A percentile compares a stretch with the other conserved stretches of the same genome.
phyloP scores from a whole-genome alignment of 2,113 vertebrate genomes.

The Pelusios castaneus region DNA sequence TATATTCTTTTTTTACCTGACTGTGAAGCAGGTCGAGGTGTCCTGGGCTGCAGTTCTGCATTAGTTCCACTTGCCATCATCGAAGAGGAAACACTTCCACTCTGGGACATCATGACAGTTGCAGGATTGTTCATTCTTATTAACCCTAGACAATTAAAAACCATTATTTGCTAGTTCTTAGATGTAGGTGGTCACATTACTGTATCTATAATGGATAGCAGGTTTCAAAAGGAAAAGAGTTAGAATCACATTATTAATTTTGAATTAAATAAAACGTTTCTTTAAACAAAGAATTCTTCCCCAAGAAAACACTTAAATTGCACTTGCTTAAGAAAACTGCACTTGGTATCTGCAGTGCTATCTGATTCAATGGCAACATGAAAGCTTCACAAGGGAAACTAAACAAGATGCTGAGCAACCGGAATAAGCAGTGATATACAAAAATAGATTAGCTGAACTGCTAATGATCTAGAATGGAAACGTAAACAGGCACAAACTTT shows the following conservation, averaged over 20 bases:
- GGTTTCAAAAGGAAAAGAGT: background rate
- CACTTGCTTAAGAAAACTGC: background rate
- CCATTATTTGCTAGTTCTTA: background rate
- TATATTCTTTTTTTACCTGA: conserved; percentile 82
- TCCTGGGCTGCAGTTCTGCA: conserved; percentile 90
- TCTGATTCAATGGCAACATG: background rate
- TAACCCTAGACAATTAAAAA: conserved; percentile 72
- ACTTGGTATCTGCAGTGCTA: too few species aligned
- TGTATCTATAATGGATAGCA: background rate
- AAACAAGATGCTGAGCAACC: background rate
- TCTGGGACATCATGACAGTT: conserved; percentile 88
- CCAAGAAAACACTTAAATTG: background rate
- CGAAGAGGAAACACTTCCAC: conserved; percentile 85
- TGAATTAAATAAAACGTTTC: background rate
- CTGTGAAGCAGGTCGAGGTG: conserved; percentile 87
- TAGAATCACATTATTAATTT: background rate
- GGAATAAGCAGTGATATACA: too few species aligned
- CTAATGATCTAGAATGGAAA: background rate
- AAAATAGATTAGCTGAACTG: background rate
- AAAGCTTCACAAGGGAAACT: background rate
- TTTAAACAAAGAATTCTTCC: background rate
- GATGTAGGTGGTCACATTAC: background rate
- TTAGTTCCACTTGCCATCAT: conserved; percentile 84
- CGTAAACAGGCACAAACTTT: background rate
- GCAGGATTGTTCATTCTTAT: conserved; percentile 90